Percentiles rank a stretch among this genome's conserved stretches.
Evolutionary conservation across 2,888 invertebrate species (phyloP).

Genomic region (Apodemia duryi): DNA sequence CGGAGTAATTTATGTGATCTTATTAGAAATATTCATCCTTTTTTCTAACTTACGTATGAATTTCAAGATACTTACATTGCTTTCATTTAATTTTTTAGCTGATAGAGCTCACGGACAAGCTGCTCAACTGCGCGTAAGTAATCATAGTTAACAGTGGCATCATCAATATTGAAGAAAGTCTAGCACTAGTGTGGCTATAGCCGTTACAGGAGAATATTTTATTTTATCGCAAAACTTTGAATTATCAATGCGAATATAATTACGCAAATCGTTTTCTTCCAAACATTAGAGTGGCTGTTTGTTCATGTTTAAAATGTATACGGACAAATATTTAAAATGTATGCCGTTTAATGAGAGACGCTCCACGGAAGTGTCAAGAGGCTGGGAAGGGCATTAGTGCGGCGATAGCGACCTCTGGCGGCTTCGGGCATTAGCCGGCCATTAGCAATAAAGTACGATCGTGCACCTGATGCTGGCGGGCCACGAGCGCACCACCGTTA

Average conservation of each 20-base stretch:
- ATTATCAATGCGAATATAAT: background rate
- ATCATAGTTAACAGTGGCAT: too few relatives aligned
- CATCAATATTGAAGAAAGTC: too few relatives aligned
- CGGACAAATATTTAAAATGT: background rate
- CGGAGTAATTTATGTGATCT: too few relatives aligned
- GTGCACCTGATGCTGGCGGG: slow-evolving; percentile 8
- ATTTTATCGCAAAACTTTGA: background rate
- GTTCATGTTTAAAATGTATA: background rate
- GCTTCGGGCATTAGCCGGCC: background rate
- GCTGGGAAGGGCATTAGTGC: background rate
- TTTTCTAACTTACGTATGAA: too few relatives aligned
- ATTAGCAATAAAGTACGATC: slow-evolving; percentile 13
- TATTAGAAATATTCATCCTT: too few relatives aligned
- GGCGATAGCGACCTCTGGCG: slow-evolving; percentile 7
- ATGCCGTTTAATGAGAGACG: background rate
- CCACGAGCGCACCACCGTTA: slow-evolving; percentile 5
- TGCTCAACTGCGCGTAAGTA: too few relatives aligned
- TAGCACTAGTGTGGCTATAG: too few relatives aligned
- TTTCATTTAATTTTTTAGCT: too few relatives aligned
- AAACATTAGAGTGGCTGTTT: background rate
- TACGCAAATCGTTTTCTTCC: background rate
- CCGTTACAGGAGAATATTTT: too few relatives aligned
- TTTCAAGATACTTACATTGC: too few relatives aligned
- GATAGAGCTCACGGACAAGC: too few relatives aligned
- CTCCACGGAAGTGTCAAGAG: slow-evolving; percentile 8